Evolutionary conservation across 2,797 vertebrate species (phyloP).

Genomic region (Fistularia tabacaria): DNA sequence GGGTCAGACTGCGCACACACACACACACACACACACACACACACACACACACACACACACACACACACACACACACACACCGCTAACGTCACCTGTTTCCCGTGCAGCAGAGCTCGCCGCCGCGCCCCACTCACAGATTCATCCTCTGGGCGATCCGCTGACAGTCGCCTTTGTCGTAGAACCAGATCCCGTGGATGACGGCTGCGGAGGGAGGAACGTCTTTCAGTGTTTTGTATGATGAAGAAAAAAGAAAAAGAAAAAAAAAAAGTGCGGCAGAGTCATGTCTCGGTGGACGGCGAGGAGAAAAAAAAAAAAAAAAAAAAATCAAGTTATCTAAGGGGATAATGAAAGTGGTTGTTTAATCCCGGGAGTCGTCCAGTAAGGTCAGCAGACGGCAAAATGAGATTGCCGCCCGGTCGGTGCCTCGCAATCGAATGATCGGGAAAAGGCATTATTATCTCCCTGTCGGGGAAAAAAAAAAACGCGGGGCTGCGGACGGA

Average conservation of each 20-base stretch:
- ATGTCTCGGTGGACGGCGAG: neutral
- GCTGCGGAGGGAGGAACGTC: constrained; percentile 61
- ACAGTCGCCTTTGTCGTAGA: constrained; percentile 96
- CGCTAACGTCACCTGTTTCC: no score
- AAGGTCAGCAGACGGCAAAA: constrained; percentile 43
- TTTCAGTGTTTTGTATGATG: no score
- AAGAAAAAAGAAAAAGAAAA: neutral
- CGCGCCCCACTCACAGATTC: constrained; percentile 94
- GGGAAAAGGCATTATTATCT: constrained; percentile 10
- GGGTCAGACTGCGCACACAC: constrained; percentile 78
- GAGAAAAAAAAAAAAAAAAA: neutral
- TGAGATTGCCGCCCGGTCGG: constrained; percentile 18
- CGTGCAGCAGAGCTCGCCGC: neutral
- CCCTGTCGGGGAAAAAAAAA: constrained; percentile 2
- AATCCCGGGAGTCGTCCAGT: constrained; percentile 1
- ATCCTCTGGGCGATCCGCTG: constrained; percentile 92
- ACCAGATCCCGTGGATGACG: constrained; percentile 97
- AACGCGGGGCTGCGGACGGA: no score
- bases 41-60: neutral
- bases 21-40: neutral
- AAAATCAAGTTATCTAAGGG: constrained; percentile 15
- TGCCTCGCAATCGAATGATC: constrained; percentile 34
- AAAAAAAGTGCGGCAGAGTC: constrained; percentile 1
- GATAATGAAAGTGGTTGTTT: constrained; percentile 11
- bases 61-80: neutral